Percentiles rank a stretch among this genome's conserved stretches.
Conservation (phyloP, 2,888 invertebrate species). For the Sinodicranocentrus sp. region DNA sequence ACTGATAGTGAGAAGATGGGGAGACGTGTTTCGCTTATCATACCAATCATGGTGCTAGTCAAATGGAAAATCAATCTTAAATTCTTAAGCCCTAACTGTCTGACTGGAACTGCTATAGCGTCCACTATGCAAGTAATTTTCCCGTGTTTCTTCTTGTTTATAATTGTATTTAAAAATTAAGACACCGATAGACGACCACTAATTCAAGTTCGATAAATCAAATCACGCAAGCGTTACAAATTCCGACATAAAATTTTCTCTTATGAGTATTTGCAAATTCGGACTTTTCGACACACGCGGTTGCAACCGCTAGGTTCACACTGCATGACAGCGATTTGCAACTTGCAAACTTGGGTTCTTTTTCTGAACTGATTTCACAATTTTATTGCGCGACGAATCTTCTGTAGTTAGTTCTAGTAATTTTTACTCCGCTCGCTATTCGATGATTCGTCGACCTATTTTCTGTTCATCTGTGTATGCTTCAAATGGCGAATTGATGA, state of each 20-base stretch:
- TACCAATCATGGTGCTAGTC: too few relatives aligned
- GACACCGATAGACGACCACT: too few relatives aligned
- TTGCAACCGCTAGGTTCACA: neutral
- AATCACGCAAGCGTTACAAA: neutral
- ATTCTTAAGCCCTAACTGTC: too few relatives aligned
- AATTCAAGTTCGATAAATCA: neutral
- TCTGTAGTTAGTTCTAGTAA: conserved; percentile 15
- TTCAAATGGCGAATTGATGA: neutral
- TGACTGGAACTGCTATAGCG: too few relatives aligned
- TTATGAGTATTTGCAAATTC: too few relatives aligned
- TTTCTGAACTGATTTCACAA: conserved; percentile 25
- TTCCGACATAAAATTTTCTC: neutral
- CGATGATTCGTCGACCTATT: conserved; percentile 11
- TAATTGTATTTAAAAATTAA: too few relatives aligned
- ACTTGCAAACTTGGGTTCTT: neutral
- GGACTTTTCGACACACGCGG: neutral
- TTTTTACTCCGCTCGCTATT: neutral
- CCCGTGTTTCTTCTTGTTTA: too few relatives aligned
- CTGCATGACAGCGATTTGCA: neutral
- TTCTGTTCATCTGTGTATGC: neutral
- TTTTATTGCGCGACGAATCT: neutral
- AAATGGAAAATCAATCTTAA: too few relatives aligned
- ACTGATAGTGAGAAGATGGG: too few relatives aligned
- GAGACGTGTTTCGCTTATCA: too few relatives aligned
- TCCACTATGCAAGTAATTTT: too few relatives aligned